Base-by-base conservation (phyloP, 2,888 invertebrate species). In the Lepidocyrtinus sp. region DNA sequence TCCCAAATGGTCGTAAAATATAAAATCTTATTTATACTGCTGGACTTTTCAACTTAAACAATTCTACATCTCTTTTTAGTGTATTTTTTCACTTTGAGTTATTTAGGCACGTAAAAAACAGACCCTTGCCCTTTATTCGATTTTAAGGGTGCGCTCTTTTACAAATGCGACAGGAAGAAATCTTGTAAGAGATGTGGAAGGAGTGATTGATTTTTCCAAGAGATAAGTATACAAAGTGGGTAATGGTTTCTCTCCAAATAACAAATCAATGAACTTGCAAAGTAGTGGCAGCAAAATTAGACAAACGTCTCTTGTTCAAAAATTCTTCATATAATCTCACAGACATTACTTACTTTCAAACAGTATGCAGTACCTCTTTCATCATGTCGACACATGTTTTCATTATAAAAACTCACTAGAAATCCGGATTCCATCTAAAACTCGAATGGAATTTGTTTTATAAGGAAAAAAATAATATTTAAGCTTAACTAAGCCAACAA, bases 1-100 rank as follows among this genome's bases (percentile, higher is more conserved):
- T 79, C 78, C 78, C 67, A 73, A 79, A 65, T 12, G 70, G 24
- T 77, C 71, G 76, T 77, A 69, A 79, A 73, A 68, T 61, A 70
- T 62, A 78, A 26, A 46, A 63, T 50, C 59, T n/a, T 59, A n/a
- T n/a, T n/a, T n/a, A n/a, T n/a, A n/a, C n/a, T n/a, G n/a, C n/a
- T n/a, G n/a, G n/a, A n/a, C n/a, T n/a, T n/a, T n/a, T n/a, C n/a
- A n/a, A n/a, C n/a, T n/a, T n/a, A n/a, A n/a, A n/a, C n/a, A n/a
- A n/a, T n/a, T n/a, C n/a, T n/a, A n/a, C n/a, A n/a, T n/a, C n/a
- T n/a, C n/a, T n/a, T n/a, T n/a, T n/a, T n/a, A n/a, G n/a, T n/a
- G n/a, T n/a, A n/a, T n/a, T n/a, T n/a, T n/a, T n/a, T n/a, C n/a
- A n/a, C n/a, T n/a, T n/a, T n/a, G n/a, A n/a, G n/a, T n/a, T n/a